phyloP scores from a whole-genome alignment of 2,113 vertebrate species.

The Ptilorrhoa leucosticta region DNA sequence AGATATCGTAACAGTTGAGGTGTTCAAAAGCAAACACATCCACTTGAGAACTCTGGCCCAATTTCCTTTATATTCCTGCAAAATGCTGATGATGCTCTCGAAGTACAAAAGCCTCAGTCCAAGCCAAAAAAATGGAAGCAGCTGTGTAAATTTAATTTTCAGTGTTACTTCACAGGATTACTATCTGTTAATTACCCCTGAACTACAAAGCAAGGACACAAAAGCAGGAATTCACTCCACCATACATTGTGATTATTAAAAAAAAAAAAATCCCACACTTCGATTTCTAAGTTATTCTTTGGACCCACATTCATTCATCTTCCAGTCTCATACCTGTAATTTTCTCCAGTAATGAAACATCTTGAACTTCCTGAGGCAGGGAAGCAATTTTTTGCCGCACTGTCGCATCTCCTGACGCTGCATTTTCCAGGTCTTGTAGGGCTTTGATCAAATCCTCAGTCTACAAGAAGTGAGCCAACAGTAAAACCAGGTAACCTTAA shows the following conservation, averaged over 20 bases:
- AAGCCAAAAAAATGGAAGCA: neutral
- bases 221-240: neutral
- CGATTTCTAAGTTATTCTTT: neutral
- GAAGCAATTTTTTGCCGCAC: constrained; percentile 98
- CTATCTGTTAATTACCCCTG: neutral
- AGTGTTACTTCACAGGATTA: neutral
- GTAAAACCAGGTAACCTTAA: neutral
- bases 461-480: constrained; percentile 56
- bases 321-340: constrained; percentile 83
- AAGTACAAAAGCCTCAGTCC: neutral
- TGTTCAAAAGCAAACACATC: neutral
- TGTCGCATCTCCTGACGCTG: constrained; percentile 93
- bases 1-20: neutral
- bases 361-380: constrained; percentile 96
- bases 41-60: neutral
- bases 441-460: constrained; percentile 97
- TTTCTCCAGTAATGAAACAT: constrained; percentile 94
- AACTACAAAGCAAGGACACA: neutral
- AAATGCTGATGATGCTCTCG: neutral
- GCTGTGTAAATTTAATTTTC: neutral
- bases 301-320: neutral
- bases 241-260: neutral
- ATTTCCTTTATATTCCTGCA: neutral
- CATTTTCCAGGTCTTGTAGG: constrained; percentile 95
- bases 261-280: neutral